Conservation (phyloP, 1,140 invertebrate genomes). For the Ephestia elutella region DNA sequence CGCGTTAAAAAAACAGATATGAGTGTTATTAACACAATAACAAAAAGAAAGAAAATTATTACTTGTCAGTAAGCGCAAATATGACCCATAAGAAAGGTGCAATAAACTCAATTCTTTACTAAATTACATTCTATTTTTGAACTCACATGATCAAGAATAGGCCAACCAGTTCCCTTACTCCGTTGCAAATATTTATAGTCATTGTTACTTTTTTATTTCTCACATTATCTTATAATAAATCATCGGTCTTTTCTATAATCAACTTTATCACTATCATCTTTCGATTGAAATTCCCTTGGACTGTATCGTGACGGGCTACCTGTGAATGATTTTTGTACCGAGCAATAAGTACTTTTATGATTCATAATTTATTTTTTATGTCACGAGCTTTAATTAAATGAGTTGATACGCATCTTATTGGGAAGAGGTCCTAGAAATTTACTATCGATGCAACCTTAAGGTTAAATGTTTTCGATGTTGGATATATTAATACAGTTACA, state of each 20-base stretch:
- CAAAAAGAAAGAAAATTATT: too few relatives aligned
- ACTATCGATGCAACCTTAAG: too few relatives aligned
- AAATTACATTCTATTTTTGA: constrained; percentile 1
- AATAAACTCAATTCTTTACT: not conserved
- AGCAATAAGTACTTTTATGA: not conserved
- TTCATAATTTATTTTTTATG: constrained; percentile 3
- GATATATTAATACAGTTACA: not conserved
- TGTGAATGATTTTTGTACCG: constrained; percentile 1
- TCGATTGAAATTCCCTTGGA: not conserved
- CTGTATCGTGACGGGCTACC: not conserved
- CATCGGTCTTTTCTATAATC: not conserved
- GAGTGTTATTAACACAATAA: too few relatives aligned
- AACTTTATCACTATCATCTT: not conserved
- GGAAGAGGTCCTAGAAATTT: too few relatives aligned
- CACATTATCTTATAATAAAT: not conserved
- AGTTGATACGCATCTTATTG: not conserved
- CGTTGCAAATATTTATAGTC: constrained; percentile 5
- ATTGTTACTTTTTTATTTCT: not conserved
- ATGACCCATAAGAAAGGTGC: not conserved
- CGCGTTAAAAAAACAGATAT: too few relatives aligned
- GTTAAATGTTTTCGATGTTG: not conserved
- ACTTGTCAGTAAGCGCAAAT: not conserved
- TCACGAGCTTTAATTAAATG: not conserved
- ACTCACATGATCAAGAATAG: not conserved
- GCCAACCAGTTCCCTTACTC: not conserved